Evolutionary conservation across 2,888 invertebrate genomes (phyloP).

Genomic region (Clunio marinus): DNA sequence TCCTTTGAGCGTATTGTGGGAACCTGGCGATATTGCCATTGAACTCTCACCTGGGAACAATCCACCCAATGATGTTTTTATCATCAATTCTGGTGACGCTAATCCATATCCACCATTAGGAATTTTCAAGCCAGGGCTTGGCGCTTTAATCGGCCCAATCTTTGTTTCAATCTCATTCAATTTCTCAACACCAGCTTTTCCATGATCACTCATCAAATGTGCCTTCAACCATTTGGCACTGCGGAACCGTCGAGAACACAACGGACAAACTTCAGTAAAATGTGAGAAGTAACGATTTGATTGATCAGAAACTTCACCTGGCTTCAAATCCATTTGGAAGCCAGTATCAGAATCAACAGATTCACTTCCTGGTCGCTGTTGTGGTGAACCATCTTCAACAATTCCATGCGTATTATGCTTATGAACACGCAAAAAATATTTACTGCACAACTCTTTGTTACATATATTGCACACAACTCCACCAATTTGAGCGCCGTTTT

Average conservation of each 20-base stretch:
- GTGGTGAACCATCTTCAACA: constrained; percentile 71
- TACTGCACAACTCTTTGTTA: constrained; percentile 96
- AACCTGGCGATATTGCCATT: constrained; percentile 42
- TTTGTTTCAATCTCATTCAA: constrained; percentile 48
- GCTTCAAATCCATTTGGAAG: constrained; percentile 42
- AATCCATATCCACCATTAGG: constrained; percentile 47
- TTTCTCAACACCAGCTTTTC: constrained; percentile 54
- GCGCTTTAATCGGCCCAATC: constrained; percentile 42
- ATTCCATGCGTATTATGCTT: constrained; percentile 98
- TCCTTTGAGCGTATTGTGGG: constrained; percentile 56
- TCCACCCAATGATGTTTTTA: constrained; percentile 46
- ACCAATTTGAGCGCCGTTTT: constrained; percentile 86
- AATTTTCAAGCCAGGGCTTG: constrained; percentile 50
- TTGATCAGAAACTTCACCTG: constrained; percentile 53
- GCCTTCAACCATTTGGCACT: constrained; percentile 84
- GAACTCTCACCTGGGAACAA: constrained; percentile 44
- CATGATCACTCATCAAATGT: constrained; percentile 82
- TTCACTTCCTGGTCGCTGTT: constrained; percentile 44
- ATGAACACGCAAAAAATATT: constrained; percentile 95
- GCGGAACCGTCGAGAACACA: constrained; percentile 82
- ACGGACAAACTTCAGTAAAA: constrained; percentile 72
- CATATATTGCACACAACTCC: constrained; percentile 96
- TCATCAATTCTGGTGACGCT: constrained; percentile 42
- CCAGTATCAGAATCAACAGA: constrained; percentile 40
- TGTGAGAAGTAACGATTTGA: constrained; percentile 63